Base-by-base conservation (phyloP, 2,888 invertebrate species). In the Volucella inflata region DNA sequence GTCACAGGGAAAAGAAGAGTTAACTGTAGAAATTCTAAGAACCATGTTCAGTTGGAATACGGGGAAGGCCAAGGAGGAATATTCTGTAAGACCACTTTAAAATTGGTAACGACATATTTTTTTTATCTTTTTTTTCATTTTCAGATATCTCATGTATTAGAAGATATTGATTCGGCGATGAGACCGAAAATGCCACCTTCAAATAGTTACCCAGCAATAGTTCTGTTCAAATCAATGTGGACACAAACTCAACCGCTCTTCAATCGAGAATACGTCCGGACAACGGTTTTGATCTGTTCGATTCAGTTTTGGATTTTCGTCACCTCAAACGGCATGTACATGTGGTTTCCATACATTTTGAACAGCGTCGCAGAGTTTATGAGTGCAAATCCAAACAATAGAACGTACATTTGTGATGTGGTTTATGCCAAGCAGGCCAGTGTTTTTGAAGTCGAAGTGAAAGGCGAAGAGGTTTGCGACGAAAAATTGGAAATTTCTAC, bases 271-370 rank as follows among this genome's bases (percentile, higher is more conserved):
- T 89, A 90, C 85, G 78, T 90, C 44, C 87, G 88, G 9, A 89
- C 88, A 53, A 91, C 91, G 0, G 53, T 90, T 4, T 82, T 91
- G 8, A 89, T 90, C 4, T 91, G 91, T 84, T 57, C 87, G 3
- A 89, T 92, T 60, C 90, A 91, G 87, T 91, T 91, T 87, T 89
- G 88, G 48, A 90, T 91, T 2, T 91, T 90, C 76, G 87, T 89
- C 9, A 90, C 91, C 38, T 90, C 89, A 11, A 90, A 90, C 82
- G 90, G 91, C 36, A 89, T 92, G 89, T 90, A 91, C 51, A 90
- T 92, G 89, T 92, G 91, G 90, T 90, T 91, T 70, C 91, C 91
- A 3, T 89, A 90, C 64, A 91, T 92, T 12, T 83, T 91, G 40
- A 91, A 91, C 76, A 89, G 89, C 57, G 88, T 91, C 40, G 89